Conservation (phyloP, 2,113 vertebrate species). For the Tetraodon nigroviridis region DNA sequence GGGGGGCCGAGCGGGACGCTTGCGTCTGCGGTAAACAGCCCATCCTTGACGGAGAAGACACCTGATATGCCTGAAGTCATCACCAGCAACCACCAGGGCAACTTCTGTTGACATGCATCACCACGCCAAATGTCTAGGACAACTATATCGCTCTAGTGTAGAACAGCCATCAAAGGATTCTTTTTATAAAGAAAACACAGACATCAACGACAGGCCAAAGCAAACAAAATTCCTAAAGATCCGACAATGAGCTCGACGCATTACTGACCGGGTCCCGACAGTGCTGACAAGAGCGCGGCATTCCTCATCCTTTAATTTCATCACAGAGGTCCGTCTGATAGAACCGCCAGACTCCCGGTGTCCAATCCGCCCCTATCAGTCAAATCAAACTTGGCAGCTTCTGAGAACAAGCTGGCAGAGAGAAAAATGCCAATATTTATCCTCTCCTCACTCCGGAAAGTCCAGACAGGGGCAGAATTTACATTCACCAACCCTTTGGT, state of each 20-base stretch:
- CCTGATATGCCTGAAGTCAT: slow-evolving; percentile 3
- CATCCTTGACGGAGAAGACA: slow-evolving; percentile 6
- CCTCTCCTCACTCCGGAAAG: not conserved
- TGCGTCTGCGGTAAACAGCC: slow-evolving; percentile 1
- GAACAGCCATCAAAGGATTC: too few relatives aligned
- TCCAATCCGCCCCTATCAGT: not conserved
- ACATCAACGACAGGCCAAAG: too few relatives aligned
- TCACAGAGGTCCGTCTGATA: not conserved
- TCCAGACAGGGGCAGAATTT: not conserved
- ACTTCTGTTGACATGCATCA: not conserved
- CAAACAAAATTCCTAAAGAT: too few relatives aligned
- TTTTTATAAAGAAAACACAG: too few relatives aligned
- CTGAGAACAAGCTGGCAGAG: not conserved
- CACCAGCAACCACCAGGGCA: not conserved
- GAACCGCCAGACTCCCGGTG: too few relatives aligned
- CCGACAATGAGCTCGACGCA: too few relatives aligned
- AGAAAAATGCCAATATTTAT: not conserved
- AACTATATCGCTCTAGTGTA: too few relatives aligned
- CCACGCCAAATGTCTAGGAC: not conserved
- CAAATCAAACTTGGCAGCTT: not conserved
- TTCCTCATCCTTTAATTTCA: not conserved
- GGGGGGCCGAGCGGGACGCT: slow-evolving; percentile 5
- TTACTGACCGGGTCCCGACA: too few relatives aligned
- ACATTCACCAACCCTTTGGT: not conserved
- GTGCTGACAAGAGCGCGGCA: too few relatives aligned